A percentile compares a stretch with the other conserved stretches of the same genome.
phyloP scores from a whole-genome alignment of 2,113 vertebrate genomes.

The Tichodroma muraria region DNA sequence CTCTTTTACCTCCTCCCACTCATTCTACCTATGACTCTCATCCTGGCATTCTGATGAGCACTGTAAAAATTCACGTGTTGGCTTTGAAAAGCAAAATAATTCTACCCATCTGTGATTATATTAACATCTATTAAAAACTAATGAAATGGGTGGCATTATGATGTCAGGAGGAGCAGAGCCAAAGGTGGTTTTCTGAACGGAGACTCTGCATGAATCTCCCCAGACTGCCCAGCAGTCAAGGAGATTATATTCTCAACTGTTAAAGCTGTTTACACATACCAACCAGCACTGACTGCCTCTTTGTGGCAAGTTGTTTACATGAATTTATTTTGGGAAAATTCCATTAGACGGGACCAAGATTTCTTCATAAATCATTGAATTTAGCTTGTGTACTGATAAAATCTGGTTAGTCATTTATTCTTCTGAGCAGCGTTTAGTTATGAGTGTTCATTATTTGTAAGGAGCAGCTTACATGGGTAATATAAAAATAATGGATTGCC shows the following conservation, averaged over 20 bases:
- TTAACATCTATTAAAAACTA: conserved; percentile 41
- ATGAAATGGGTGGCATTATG: conserved; percentile 72
- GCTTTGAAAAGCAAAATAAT: conserved; percentile 17
- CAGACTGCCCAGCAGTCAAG: conserved; percentile 78
- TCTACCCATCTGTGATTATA: conserved; percentile 43
- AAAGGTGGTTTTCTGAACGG: conserved; percentile 76
- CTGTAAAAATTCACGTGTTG: neutral
- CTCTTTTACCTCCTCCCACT: neutral
- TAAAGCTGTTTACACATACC: conserved; percentile 90
- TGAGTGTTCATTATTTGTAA: conserved; percentile 49
- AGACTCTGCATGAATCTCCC: conserved; percentile 72
- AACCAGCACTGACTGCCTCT: conserved; percentile 90
- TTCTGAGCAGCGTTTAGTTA: conserved; percentile 66
- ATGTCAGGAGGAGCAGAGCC: conserved; percentile 76
- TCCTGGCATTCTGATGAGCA: neutral
- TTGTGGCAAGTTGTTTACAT: conserved; percentile 95
- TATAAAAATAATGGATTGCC: conserved; percentile 46
- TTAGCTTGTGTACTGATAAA: conserved; percentile 90
- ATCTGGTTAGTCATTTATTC: conserved; percentile 82
- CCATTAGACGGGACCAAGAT: conserved; percentile 86
- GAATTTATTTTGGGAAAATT: conserved; percentile 98
- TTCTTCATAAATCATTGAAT: conserved; percentile 94
- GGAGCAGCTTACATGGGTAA: conserved; percentile 16
- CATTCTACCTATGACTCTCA: neutral
- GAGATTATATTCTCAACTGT: conserved; percentile 91